These are phyloP conservation scores for Procambarus clarkii DNA, from an alignment of 1,140 invertebrate genomes.

Conservation along the genomic window DNA sequence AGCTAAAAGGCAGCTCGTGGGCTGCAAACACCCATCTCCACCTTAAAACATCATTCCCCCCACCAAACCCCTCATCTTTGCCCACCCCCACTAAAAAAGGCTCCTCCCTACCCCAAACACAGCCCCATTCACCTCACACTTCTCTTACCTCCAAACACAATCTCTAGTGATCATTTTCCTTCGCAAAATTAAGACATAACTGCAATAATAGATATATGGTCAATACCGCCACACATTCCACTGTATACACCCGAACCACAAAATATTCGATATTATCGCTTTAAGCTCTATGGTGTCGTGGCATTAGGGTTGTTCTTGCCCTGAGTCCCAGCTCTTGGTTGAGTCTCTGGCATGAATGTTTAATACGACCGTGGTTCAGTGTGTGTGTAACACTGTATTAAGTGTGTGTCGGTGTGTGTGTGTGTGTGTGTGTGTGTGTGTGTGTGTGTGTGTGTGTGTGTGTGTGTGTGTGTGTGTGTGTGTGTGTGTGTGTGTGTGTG, in stretches of 20 bases:
- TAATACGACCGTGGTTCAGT: neutral
- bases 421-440: constrained; percentile 2
- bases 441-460: neutral
- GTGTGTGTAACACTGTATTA: neutral
- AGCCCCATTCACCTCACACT: too few relatives aligned
- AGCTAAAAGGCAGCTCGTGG: too few relatives aligned
- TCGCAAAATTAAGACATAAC: neutral
- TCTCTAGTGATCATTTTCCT: too few relatives aligned
- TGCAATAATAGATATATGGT: neutral
- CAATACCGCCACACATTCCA: neutral
- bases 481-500: too few relatives aligned
- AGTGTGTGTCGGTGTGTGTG: neutral
- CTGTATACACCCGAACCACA: neutral
- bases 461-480: neutral
- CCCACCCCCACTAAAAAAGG: too few relatives aligned
- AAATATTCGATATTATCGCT: neutral
- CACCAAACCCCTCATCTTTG: too few relatives aligned
- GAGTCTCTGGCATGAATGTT: neutral
- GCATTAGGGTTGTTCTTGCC: neutral
- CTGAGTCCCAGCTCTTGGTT: neutral
- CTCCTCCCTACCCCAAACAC: too few relatives aligned
- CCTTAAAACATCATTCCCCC: too few relatives aligned
- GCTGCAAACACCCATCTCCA: too few relatives aligned
- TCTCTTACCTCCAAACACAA: too few relatives aligned
- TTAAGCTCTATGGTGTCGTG: neutral